These are phyloP conservation scores for Xylocampa areola DNA, from an alignment of 2,888 invertebrate genomes.

Conservation along the genomic window DNA sequence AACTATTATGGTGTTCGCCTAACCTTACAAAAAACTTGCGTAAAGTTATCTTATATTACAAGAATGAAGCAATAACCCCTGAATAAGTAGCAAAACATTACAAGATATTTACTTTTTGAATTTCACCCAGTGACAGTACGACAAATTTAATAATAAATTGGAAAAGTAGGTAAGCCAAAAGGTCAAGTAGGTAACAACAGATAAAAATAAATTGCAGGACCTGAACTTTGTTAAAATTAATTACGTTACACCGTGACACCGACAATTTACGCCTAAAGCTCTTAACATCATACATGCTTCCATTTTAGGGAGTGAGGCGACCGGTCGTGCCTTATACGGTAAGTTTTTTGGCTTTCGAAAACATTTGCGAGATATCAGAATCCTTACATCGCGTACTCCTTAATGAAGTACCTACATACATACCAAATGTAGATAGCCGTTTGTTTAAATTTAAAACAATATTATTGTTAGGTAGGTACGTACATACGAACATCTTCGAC, in stretches of 20 bases:
- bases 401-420: constrained; percentile 62
- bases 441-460: constrained; percentile 53
- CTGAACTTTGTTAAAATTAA: constrained; percentile 77
- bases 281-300: constrained; percentile 73
- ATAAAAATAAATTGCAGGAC: constrained; percentile 66
- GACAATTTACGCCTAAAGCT: constrained; percentile 80
- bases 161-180: constrained; percentile 54
- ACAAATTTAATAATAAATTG: too few relatives aligned
- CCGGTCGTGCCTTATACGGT: constrained; percentile 79
- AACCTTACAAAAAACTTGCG: too few relatives aligned
- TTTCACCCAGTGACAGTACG: constrained; percentile 30
- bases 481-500: constrained; percentile 18
- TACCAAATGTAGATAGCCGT: constrained; percentile 42
- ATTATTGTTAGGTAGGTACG: constrained; percentile 44
- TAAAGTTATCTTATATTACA: background rate
- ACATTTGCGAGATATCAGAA: constrained; percentile 71
- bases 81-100: background rate
- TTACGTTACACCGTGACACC: constrained; percentile 75
- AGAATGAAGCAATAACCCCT: constrained; percentile 9
- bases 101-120: constrained; percentile 25
- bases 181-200: constrained; percentile 52
- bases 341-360: constrained; percentile 85
- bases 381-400: constrained; percentile 57
- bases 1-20: too few relatives aligned
- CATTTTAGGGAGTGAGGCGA: constrained; percentile 74